Percentiles rank a stretch among this genome's conserved stretches.
Conservation (phyloP, 2,888 invertebrate species). For the Xylota segnis region DNA sequence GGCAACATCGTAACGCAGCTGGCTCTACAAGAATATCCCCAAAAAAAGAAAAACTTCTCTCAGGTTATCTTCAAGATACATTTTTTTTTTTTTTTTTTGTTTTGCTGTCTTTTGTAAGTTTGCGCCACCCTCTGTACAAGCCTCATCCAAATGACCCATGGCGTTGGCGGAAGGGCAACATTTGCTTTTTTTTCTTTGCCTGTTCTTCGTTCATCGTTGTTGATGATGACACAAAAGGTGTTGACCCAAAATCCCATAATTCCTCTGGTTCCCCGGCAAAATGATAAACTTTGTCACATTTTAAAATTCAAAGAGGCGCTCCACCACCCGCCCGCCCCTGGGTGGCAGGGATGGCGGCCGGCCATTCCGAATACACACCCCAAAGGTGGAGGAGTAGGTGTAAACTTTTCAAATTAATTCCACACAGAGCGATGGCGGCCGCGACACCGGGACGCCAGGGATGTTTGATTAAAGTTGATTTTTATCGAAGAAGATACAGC, state of each 20-base stretch:
- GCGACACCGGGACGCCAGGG: not conserved
- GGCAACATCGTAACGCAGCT: constrained; percentile 55
- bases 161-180: constrained; percentile 40
- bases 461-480: constrained; percentile 72
- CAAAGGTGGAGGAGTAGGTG: constrained; percentile 36
- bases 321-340: not conserved
- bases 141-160: constrained; percentile 56
- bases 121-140: constrained; percentile 5
- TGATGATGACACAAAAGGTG: constrained; percentile 76
- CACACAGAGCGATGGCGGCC: constrained; percentile 7
- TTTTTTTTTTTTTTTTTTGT: constrained; percentile 32
- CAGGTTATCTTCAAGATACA: constrained; percentile 41
- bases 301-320: constrained; percentile 67
- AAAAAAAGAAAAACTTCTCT: constrained; percentile 5
- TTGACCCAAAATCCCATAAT: constrained; percentile 75
- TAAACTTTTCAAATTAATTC: constrained; percentile 74
- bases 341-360: not conserved
- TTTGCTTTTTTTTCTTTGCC: constrained; percentile 25
- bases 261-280: constrained; percentile 56
- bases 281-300: constrained; percentile 71
- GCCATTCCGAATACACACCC: constrained; percentile 17
- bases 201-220: constrained; percentile 65
- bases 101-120: constrained; percentile 18
- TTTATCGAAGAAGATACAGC: constrained; percentile 50
- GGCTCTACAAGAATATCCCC: constrained; percentile 30